Base-by-base conservation (phyloP, 2,888 invertebrate species). In the Slavum lentiscoides region DNA sequence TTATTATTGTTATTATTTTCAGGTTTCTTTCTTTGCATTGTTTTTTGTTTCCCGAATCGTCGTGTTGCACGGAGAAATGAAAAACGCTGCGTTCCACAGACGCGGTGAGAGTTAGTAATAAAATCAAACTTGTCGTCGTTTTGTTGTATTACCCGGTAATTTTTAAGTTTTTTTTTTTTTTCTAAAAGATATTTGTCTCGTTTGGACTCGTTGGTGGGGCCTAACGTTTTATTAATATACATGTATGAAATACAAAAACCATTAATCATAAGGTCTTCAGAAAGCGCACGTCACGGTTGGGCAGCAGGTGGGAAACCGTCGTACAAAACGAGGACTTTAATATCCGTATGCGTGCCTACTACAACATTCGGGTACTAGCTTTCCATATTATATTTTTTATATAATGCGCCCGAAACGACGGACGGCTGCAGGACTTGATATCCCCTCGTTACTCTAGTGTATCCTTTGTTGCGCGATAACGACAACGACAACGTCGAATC, bases 21-120 rank as follows among this genome's bases (percentile, higher is more conserved):
- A 93, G 94, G 87, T 95, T 96, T 88, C 90, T 93, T 85, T 95
- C 95, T 83, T 90, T 96, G 84, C 96, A 96, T 87, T 96, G 96
- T 88, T 92, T 92, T 87, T 90, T 96, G 84, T 95, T 94, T 87
- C 95, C 95, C 74, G 91, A 93, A 87, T 92, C 92, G 86, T 91
- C 91, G 85, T 93, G 92, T 87, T 96, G 96, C 86, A 8, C 39
- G 23, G 55, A 80, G 21, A 64, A 80, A 58, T 80, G 72, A 80
- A 19, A 23, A 58, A 58, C 13, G n/a, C 37, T 68, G 15, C n/a
- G 15, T 68, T 49, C n/a, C 5, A 30, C 39, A 66, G 43, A 68
- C 43, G 30, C 23, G 49, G n/a, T 30, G 49, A 49, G 58, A 58
- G 23, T 66, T 75, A 75, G 49, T 68, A 53, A 70, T 66, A 39